Evolutionary conservation across 2,113 vertebrate species (phyloP), one percentile per base, ranked within the genome.

Genomic region (Neodontobutis hainanensis): DNA sequence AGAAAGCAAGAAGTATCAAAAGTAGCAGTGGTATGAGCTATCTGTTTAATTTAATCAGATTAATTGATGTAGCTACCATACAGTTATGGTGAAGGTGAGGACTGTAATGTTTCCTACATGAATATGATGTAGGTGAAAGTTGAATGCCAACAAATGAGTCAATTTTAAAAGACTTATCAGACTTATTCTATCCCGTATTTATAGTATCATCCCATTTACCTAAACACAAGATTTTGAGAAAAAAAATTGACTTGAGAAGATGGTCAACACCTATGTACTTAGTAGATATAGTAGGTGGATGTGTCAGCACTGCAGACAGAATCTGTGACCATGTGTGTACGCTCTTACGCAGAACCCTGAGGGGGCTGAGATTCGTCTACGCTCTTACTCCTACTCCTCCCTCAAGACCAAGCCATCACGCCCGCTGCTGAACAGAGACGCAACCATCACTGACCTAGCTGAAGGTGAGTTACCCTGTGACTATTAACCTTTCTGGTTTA

Each of bases 301-400:
- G 15, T 52, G 27, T 52, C 6, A 32, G 27, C 27, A 35, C 11
- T 10, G 12, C 5, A 14, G 36, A 48, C 8, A 58, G 43, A 64
- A 56, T 46, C 51, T 53, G 42, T 27, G 19, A 27, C 19, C 19
- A n/a, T n/a, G 19, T 27, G 19, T 49, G 0, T 73, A 50, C 36
- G 8, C n/a, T 49, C 52, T 74, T 16, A 70, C 49, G 9, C 65
- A 97, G 95, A 94, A 92, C 70, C 84, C 85, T 1, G 61, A 92
- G 51, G 77, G 89, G 5, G 85, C 88, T 5, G 96, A 94, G 46
- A 68, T 94, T 61, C 94, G 96, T 11, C 94, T 95, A 6, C 95
- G 96, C 59, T 98, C 96, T 34, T 98, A 98, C 73, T 98, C 96
- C 40, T 96, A 92, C 85, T 96, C 95, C 19, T 95, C 95, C 0